Evolutionary conservation across 2,797 vertebrate genomes (phyloP), one percentile per base, ranked within the genome.

Genomic region (Ctenosaura bakeri): DNA sequence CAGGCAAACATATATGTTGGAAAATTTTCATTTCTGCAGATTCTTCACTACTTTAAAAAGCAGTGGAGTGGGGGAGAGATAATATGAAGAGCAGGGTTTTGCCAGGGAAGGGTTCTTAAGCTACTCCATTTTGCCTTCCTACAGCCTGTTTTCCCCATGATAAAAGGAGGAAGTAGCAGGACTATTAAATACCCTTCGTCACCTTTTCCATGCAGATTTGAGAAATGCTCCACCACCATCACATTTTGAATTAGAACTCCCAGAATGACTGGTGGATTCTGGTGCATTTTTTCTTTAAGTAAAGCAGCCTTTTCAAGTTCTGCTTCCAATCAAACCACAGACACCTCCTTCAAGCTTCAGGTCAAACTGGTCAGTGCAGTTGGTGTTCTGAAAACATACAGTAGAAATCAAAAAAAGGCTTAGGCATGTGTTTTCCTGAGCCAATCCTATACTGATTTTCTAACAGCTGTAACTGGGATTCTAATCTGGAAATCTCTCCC

Each of bases 11-110:
- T 10, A 32, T 77, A n/a, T 87, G 74, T 10, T 13, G 42, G 56
- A 64, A 62, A 42, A 73, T 26, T 54, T 8, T 2, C 38, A 6
- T 81, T 24, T 42, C 22, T 79, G 42, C 76, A 35, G 32, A 69
- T 88, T 64, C 59, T n/a, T n/a, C 13, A 69, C 26, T 83, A 29
- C 22, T 42, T 79, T 56, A 42, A 88, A 81, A 88, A 74, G 69
- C 50, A 56, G 38, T 20, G 3, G 54, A 12, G 26, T 10, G 24
- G 54, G 50, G 24, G 54, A 38, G 29, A 22, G 6, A 29, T 38
- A 10, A 38, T 35, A 8, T 24, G 52, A 56, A 18, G 4, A 85
- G 64, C 29, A 42, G 52, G 12, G 6, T 24, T 64, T 62, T 46
- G 35, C 24, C 14, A 26, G 24, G 62, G 13, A 84, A 84, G 10